Evolutionary conservation across 2,113 vertebrate species (phyloP).

Genomic region (Spilogale gracilis): DNA sequence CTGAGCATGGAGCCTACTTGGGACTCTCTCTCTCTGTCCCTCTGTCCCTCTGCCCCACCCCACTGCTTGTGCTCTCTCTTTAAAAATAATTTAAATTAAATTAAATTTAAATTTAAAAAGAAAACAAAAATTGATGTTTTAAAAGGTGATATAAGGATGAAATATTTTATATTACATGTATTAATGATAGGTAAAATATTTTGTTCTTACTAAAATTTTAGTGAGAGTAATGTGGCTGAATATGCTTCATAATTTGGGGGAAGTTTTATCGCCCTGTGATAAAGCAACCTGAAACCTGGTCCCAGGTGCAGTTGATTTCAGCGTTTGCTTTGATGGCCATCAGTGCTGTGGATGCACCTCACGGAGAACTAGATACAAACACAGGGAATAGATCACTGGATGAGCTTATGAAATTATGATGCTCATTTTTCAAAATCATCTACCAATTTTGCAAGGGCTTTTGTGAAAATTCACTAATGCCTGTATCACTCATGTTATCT

Average conservation of each 20-base stretch:
- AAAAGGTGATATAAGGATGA: background rate
- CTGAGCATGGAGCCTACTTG: background rate
- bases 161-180: constrained; percentile 38
- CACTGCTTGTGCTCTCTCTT: background rate
- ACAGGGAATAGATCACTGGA: background rate
- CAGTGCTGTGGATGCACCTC: background rate
- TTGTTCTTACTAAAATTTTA: background rate
- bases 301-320: background rate
- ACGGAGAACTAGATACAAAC: background rate
- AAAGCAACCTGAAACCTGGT: constrained; percentile 8
- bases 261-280: background rate
- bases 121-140: constrained; percentile 40
- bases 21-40: background rate
- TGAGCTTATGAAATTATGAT: background rate
- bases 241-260: background rate
- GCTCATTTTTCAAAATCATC: background rate
- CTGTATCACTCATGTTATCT: background rate
- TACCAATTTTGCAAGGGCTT: background rate
- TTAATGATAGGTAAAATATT: constrained; percentile 31
- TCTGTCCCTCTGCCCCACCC: background rate
- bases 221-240: background rate
- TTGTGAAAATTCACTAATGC: background rate
- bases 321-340: background rate
- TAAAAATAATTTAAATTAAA: background rate
- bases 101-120: background rate